Percentiles rank a stretch among this genome's conserved stretches.
phyloP scores from a whole-genome alignment of 2,797 vertebrate genomes.

The Poecilia velifera region DNA sequence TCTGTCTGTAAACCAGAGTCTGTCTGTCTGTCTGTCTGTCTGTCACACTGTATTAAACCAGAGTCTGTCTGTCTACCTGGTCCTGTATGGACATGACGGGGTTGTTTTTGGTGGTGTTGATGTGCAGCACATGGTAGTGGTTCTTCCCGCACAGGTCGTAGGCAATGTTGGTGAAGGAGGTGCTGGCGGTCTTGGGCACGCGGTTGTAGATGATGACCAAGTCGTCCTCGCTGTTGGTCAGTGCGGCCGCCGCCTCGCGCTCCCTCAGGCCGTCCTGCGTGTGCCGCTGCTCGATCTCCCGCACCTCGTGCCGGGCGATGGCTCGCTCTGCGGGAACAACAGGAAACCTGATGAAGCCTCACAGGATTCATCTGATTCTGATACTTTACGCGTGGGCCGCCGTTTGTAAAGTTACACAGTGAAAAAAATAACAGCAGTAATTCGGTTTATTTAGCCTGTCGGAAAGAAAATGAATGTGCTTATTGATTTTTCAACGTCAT shows the following conservation, averaged over 20 bases:
- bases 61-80: constrained; percentile 81
- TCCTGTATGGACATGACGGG: constrained; percentile 99
- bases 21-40: no score
- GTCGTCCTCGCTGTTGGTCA: constrained; percentile 87
- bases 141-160: constrained; percentile 97
- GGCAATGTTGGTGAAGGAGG: constrained; percentile 98
- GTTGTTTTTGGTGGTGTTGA: constrained; percentile 99
- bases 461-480: no score
- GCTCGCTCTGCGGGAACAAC: constrained; percentile 85
- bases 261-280: constrained; percentile 88
- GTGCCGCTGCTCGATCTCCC: constrained; percentile 95
- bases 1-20: no score
- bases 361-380: not conserved
- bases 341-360: not conserved
- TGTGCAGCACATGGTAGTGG: constrained; percentile 96
- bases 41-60: not conserved
- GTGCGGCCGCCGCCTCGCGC: constrained; percentile 30
- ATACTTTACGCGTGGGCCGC: not conserved
- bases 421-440: no score
- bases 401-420: no score
- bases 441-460: no score
- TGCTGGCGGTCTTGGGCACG: constrained; percentile 98
- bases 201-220: constrained; percentile 96
- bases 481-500: no score
- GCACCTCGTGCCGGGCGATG: constrained; percentile 95